Evolutionary conservation across 2,113 vertebrate species (phyloP), one percentile per base, ranked within the genome.

Genomic region (Pithys albifrons): DNA sequence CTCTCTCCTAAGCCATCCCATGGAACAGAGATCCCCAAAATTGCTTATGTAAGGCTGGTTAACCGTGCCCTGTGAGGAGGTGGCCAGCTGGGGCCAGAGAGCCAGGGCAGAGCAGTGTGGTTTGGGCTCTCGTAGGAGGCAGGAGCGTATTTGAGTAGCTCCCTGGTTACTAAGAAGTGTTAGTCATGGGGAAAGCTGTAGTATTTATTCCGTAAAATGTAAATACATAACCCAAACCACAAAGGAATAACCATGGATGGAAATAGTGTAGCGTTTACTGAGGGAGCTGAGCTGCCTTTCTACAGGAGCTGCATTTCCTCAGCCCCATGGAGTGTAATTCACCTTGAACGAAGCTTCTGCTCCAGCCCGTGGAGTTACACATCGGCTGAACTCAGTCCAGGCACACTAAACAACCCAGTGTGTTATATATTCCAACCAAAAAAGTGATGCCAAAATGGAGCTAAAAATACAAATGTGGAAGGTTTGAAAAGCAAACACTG

Each of bases 211-310:
- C 49, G 13, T 96, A 84, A 84, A 96, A 97, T 96, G 96, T 97
- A 97, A 97, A 97, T 97, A 96, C 93, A 87, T 96, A 96, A 87
- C 91, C 96, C 93, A 97, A 96, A 97, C 96, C 96, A 96, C 96
- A 87, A 77, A 91, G 91, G 95, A 93, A 86, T 95, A 92, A 65
- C 52, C 85, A 5, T 41, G 92, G 95, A 92, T 96, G 92, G 96
- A 96, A 95, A 96, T 89, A 97, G 95, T 81, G 95, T 69, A 94
- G 95, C 88, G 11, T 96, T 95, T 89, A 93, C 83, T 39, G 88
- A 94, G 94, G 88, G 92, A 94, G 92, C 73, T 72, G 96, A 93
- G 92, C 85, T 9, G 77, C n/a, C 1, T 93, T 84, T 71, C 95
- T 81, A 72, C 95, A 94, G 96, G 89, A 96, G 96, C 96, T 86